Base-by-base conservation (phyloP, 2,888 invertebrate genomes). In the Thymelicus acteon region DNA sequence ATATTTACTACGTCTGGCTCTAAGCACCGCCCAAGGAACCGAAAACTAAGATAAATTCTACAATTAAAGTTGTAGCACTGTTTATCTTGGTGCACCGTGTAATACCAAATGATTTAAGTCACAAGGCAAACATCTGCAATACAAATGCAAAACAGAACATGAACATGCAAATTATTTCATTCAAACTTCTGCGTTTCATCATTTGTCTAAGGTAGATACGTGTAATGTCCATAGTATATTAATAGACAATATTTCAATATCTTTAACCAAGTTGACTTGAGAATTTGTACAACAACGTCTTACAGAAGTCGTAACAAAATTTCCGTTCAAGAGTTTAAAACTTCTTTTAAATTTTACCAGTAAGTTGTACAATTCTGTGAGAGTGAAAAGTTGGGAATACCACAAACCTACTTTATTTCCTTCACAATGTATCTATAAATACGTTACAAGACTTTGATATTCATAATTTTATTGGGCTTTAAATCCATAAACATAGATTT, bases 101-200 rank as follows among this genome's bases (percentile, higher is more conserved):
- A 64, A 57, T 13, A 15, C 40, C 39, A 19, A 57, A 19, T 15
- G 57, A 58, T 57, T 57, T 44, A 58, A 70, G 52, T 64, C 64
- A 60, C 70, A 58, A 60, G 64, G 60, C 70, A 70, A 64, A 64
- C 62, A 58, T 69, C 52, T 40, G 52, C 64, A 70, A 70, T 70
- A 52, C 52, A 48, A 64, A 70, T 64, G 70, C 63, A 71, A 71
- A 70, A 49, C 24, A 60, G 65, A 60, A 64, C 70, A 65, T 65
- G 70, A 54, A 71, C 65, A 71, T 71, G 70, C 70, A 65, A 71
- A 71, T 71, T 71, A 65, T 71, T 70, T 58, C 64, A 60, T 70
- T 70, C 70, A 70, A 65, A 65, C 60, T 63, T 52, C 31, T 10
- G 39, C 40, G 58, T 8, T 31, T 49, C 39, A 24, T 48, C 31